Evolutionary conservation across 2,888 invertebrate genomes (phyloP).

Genomic region (Noctuana brunneofusca): DNA sequence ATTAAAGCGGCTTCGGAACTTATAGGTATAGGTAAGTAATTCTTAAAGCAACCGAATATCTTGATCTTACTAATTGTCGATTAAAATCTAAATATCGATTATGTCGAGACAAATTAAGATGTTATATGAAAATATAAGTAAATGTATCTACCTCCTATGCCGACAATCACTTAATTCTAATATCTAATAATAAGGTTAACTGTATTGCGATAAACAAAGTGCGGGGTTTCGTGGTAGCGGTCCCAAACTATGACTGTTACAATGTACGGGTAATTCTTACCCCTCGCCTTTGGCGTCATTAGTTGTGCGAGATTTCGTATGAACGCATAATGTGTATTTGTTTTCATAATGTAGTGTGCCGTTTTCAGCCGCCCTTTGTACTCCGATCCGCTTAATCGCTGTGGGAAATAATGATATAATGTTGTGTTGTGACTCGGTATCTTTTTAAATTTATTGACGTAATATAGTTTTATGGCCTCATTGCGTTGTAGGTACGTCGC

Average conservation of each 20-base stretch:
- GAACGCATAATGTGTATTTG: slow-evolving; percentile 77
- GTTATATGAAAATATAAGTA: no score
- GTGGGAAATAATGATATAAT: slow-evolving; percentile 65
- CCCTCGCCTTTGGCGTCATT: slow-evolving; percentile 80
- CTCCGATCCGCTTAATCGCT: slow-evolving; percentile 66
- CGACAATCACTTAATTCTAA: no score
- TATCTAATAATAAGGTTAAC: not conserved
- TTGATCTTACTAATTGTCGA: not conserved
- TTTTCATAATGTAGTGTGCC: slow-evolving; percentile 73
- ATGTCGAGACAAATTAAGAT: no score
- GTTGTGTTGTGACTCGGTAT: slow-evolving; percentile 64
- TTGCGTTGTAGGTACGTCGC: slow-evolving; percentile 2
- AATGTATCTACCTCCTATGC: no score
- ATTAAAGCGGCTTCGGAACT: no score
- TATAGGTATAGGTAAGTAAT: no score
- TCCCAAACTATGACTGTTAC: slow-evolving; percentile 74
- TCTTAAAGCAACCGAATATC: no score
- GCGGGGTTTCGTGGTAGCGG: slow-evolving; percentile 32
- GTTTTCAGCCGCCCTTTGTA: slow-evolving; percentile 69
- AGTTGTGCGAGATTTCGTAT: slow-evolving; percentile 78
- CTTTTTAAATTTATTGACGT: slow-evolving; percentile 61
- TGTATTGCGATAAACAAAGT: not conserved
- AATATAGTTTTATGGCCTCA: slow-evolving; percentile 55
- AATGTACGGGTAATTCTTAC: slow-evolving; percentile 68
- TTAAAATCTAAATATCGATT: not conserved